Evolutionary conservation across 2,797 vertebrate genomes (phyloP).

Genomic region (Psittacula derbiana): DNA sequence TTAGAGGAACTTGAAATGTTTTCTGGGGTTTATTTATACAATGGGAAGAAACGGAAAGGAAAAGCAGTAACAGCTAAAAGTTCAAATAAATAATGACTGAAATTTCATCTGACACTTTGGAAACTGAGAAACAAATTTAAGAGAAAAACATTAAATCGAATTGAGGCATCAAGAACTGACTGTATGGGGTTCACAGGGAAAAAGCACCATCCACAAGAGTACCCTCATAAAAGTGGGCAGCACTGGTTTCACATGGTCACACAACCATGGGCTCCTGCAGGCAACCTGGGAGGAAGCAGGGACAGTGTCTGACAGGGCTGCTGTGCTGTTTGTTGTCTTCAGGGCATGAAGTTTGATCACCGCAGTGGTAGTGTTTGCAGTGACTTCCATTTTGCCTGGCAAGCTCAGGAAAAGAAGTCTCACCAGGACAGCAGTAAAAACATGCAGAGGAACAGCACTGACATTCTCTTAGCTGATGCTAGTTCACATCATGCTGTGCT

Average conservation of each 20-base stretch:
- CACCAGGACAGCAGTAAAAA: neutral
- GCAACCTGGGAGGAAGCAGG: neutral
- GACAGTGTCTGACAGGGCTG: neutral
- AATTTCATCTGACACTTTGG: neutral
- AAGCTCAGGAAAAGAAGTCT: neutral
- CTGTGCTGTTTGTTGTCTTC: neutral
- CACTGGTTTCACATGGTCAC: neutral
- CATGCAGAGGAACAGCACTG: neutral
- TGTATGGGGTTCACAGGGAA: neutral
- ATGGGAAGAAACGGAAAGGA: neutral
- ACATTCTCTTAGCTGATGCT: neutral
- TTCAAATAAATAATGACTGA: neutral
- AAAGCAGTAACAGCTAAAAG: neutral
- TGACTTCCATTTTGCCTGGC: neutral
- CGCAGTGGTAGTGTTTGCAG: neutral
- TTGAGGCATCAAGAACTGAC: neutral
- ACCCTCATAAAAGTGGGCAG: neutral
- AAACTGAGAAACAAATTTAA: neutral
- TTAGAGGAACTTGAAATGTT: neutral
- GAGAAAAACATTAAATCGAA: neutral
- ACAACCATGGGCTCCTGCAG: neutral
- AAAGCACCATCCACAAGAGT: neutral
- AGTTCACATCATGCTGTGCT: rapidly evolving
- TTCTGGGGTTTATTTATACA: neutral
- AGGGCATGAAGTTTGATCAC: neutral